A percentile compares a stretch with the other conserved stretches of the same genome.
Conservation (phyloP, 2,888 invertebrate genomes). For the Philhelius pedissequus region DNA sequence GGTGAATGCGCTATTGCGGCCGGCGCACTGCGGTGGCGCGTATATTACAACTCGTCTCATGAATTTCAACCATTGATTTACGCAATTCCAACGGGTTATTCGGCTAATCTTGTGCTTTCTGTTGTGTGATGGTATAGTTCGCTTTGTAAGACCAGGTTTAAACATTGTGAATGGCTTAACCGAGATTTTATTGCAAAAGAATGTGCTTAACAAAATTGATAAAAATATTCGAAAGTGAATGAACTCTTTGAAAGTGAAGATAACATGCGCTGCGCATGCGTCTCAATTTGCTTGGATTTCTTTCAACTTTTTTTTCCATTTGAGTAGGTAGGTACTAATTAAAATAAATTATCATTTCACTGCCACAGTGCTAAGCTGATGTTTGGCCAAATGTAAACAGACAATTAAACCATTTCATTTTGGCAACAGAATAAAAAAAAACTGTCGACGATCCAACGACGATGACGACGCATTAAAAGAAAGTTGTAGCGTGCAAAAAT, state of each 20-base stretch:
- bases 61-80: constrained; percentile 46
- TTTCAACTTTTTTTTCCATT: neutral
- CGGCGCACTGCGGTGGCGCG: neutral
- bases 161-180: neutral
- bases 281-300: neutral
- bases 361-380: neutral
- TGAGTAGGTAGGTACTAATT: neutral
- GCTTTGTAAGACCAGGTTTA: constrained; percentile 16
- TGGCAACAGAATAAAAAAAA: neutral
- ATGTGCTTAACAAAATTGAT: neutral
- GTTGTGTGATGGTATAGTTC: constrained; percentile 1
- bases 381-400: constrained; percentile 1
- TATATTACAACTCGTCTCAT: constrained; percentile 48
- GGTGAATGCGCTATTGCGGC: neutral
- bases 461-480: constrained; percentile 29
- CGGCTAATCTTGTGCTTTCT: constrained; percentile 10
- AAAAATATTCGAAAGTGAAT: constrained; percentile 53
- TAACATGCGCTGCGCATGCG: neutral
- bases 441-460: neutral
- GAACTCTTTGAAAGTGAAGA: constrained; percentile 49
- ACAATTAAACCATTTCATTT: constrained; percentile 22
- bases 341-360: constrained; percentile 15
- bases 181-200: constrained; percentile 1
- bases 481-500: constrained; percentile 49
- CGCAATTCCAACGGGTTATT: constrained; percentile 56